These are phyloP conservation scores for Artibeus jamaicensis DNA, from an alignment of 2,797 vertebrate species.

Conservation along the genomic window DNA sequence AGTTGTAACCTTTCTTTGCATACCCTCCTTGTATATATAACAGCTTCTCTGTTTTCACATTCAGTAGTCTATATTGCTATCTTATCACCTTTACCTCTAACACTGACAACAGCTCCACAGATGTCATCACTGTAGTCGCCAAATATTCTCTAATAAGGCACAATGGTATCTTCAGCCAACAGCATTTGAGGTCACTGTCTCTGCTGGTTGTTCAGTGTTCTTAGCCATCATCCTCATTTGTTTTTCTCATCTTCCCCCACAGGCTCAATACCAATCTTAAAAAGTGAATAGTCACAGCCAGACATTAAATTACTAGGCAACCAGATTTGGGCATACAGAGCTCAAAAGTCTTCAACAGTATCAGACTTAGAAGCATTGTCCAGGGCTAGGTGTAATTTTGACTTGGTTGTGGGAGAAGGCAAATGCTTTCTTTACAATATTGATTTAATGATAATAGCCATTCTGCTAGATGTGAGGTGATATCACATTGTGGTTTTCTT, in stretches of 20 bases:
- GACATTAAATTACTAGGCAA: constrained; percentile 98
- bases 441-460: neutral
- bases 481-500: no score
- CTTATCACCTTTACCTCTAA: constrained; percentile 97
- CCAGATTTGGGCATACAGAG: constrained; percentile 98
- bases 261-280: constrained; percentile 86
- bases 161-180: constrained; percentile 81
- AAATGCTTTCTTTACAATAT: neutral
- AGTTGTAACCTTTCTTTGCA: neutral
- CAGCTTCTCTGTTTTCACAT: constrained; percentile 96
- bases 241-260: neutral
- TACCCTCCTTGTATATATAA: constrained; percentile 94
- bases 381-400: neutral
- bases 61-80: constrained; percentile 98
- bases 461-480: neutral
- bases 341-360: neutral
- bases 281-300: constrained; percentile 98
- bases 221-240: neutral
- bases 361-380: neutral
- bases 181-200: neutral
- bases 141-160: constrained; percentile 96
- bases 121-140: constrained; percentile 95
- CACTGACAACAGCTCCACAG: constrained; percentile 95
- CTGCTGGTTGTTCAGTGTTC: neutral
- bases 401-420: neutral